phyloP scores from a whole-genome alignment of 2,797 vertebrate genomes.

The Loriculus beryllinus region DNA sequence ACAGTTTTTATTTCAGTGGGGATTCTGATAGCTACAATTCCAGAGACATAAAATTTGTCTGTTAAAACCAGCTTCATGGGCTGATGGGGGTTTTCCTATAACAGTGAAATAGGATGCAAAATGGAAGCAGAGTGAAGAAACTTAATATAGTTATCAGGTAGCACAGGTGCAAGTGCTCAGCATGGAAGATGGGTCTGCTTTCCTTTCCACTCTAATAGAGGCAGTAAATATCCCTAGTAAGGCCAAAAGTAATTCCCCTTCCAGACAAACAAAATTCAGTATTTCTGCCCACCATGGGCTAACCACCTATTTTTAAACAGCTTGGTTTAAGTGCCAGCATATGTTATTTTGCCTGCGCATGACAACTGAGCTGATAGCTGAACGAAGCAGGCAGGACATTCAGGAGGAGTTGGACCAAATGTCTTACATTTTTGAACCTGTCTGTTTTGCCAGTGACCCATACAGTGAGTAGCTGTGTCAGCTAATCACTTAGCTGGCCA shows the following conservation, averaged over 20 bases:
- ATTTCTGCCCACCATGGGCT: neutral
- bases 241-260: neutral
- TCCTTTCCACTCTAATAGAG: neutral
- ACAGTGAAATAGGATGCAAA: neutral
- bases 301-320: conserved; percentile 13
- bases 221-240: neutral
- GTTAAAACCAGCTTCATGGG: neutral
- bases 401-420: conserved; percentile 62
- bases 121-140: neutral
- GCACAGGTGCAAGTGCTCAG: neutral
- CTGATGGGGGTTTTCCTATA: neutral
- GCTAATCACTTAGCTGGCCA: conserved; percentile 65
- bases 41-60: neutral
- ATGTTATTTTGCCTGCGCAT: conserved; percentile 34
- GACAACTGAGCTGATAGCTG: conserved; percentile 25
- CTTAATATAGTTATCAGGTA: neutral
- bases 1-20: neutral
- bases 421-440: conserved; percentile 71
- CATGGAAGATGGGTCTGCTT: neutral
- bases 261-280: neutral
- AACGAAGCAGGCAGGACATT: conserved; percentile 57
- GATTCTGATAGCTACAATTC: neutral
- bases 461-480: conserved; percentile 64
- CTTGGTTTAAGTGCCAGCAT: conserved; percentile 20
- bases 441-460: conserved; percentile 77